Base-by-base conservation (phyloP, 2,888 invertebrate species). In the Nematopogon swammerdamellus region DNA sequence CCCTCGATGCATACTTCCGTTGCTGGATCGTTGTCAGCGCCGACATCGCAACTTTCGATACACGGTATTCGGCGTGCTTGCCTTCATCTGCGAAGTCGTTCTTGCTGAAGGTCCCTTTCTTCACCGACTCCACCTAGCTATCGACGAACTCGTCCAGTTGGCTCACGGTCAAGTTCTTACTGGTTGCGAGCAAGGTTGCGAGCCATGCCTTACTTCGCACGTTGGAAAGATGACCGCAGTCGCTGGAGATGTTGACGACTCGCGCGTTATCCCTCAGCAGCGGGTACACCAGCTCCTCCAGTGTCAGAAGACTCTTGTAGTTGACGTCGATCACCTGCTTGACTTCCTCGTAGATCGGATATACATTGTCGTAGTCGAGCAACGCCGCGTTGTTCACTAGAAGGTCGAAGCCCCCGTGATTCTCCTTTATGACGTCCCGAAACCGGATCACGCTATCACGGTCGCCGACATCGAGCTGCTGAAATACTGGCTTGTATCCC, bases 191-290 rank as follows among this genome's bases (percentile, higher is more conserved):
- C 1, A 77, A 55, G 19, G 57, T 63, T 5, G 66, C 58, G 2
- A 69, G 60, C 70, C 74, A 72, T 45, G 64, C 56, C 50, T 65
- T 59, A 17, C 72, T 74, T 57, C 63, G 70, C 47, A 79, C 58
- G 59, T 77, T 77, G 2, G 77, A 73, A 3, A 76, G 56, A 58
- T 73, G 76, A n/a, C n/a, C n/a, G n/a, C n/a, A n/a, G n/a, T n/a
- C n/a, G n/a, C n/a, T n/a, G n/a, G n/a, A n/a, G n/a, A 92, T 68
- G 60, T 91, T 89, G 0, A 91, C 88, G 44, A 92, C 89, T 55
- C 87, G 82, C 42, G 88, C 89, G 66, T 88, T 84, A 56, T 85
- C 75, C 60, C 81, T 74, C 50, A 92, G 70, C 29, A 92, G 58
- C 0, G 91, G 90, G 65, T 86, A 89, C 29, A 92, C 65, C 46